These are phyloP conservation scores for Orientallactaga sibirica DNA, from an alignment of 2,797 vertebrate genomes.

Conservation along the genomic window DNA sequence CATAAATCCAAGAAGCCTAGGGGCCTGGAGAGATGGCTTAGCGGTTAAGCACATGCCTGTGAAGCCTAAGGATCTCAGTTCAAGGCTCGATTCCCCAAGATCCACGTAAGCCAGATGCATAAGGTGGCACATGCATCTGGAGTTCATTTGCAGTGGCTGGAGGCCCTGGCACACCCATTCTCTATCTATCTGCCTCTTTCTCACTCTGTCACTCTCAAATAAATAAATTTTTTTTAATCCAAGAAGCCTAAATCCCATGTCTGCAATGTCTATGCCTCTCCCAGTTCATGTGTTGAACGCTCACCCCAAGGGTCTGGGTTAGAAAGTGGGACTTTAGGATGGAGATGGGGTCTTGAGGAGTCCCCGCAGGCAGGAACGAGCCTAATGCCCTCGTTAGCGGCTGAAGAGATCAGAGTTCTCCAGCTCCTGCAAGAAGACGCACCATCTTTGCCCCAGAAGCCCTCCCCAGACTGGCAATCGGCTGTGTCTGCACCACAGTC, in stretches of 20 bases:
- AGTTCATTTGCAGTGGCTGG: too few relatives aligned
- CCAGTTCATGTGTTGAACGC: not conserved
- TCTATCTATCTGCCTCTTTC: too few relatives aligned
- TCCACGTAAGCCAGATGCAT: too few relatives aligned
- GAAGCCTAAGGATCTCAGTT: too few relatives aligned
- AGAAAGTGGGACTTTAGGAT: not conserved
- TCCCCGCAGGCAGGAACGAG: too few relatives aligned
- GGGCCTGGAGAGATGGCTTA: too few relatives aligned
- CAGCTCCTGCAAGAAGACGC: not conserved
- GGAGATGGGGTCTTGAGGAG: not conserved
- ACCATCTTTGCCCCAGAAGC: not conserved
- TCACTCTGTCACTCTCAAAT: too few relatives aligned
- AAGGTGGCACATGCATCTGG: too few relatives aligned
- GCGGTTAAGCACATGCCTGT: too few relatives aligned
- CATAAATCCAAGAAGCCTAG: not conserved
- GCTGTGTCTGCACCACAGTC: not conserved
- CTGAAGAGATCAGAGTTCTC: not conserved
- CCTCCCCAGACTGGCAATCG: rapidly evolving
- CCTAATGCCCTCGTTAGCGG: too few relatives aligned
- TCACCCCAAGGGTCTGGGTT: not conserved
- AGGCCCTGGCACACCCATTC: too few relatives aligned
- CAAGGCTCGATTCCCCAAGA: too few relatives aligned
- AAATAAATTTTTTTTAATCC: not conserved
- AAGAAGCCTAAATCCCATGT: not conserved
- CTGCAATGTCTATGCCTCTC: not conserved